Evolutionary conservation across 2,113 vertebrate genomes (phyloP), one percentile per base, ranked within the genome.

Genomic region (Lophochroa leadbeateri): DNA sequence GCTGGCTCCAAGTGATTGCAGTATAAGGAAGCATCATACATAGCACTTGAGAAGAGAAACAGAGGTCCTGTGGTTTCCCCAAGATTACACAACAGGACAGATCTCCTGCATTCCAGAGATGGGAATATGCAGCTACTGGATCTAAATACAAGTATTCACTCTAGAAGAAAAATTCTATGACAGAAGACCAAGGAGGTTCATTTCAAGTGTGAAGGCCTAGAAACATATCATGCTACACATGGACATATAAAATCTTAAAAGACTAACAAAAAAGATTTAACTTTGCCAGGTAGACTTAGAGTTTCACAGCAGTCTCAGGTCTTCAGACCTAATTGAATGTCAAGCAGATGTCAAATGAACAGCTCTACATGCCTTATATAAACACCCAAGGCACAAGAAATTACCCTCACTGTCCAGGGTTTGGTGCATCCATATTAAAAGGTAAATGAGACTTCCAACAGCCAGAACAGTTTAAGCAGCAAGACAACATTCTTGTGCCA

Each of bases 271-370:
- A 72, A 35, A 18, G 25, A 43, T 76, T 81, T 63, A 7, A 65
- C 47, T 64, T 44, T 82, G 24, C 41, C 63, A n/a, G 25, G 27
- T 63, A 79, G 47, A 52, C 17, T 49, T 35, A 44, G 2, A 82
- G 25, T 44, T 86, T 83, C 68, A 92, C 35, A 76, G 60, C 46
- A 68, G 58, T 90, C 78, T 71, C 67, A 69, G 46, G 75, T 92
- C 58, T 96, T 96, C 87, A 68, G 91, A 80, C 35, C 55, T 85
- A 79, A 84, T 61, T 65, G 85, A 95, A 82, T 72, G 49, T 72
- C 79, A 76, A 85, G 43, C 80, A 5, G 35, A 69, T 43, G 24
- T 44, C 93, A 96, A 74, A 52, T 10, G 76, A 93, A 68, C 52
- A 71, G 71, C 70, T 58, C 71, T 82, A 52, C 31, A 44, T 58